Evolutionary conservation across 2,113 vertebrate genomes (phyloP), one percentile per base, ranked within the genome.

Genomic region (Eublepharis macularius): DNA sequence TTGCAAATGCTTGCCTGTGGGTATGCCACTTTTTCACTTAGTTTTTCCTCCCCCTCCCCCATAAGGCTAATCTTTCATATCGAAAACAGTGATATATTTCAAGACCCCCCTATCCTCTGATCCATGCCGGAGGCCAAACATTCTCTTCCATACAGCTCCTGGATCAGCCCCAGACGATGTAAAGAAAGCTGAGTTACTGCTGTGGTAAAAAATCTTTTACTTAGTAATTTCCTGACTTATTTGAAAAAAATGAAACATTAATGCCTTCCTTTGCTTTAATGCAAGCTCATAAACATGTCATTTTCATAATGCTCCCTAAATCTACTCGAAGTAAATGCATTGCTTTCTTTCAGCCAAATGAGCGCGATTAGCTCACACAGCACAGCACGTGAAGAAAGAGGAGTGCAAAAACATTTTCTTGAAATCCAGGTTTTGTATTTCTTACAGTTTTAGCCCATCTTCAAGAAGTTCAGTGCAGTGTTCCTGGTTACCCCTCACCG

Each of bases 291-390:
- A 81, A 81, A 81, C 84, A 86, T n/a, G 39, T 51, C 41, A 54
- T 81, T 86, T 80, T 75, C 70, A 54, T 85, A 85, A 85, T 81
- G 26, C n/a, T 74, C 60, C n/a, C 57, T 81, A 75, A 75, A 66
- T 86, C 78, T 75, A 43, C 47, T 39, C 45, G 54, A 66, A 75
- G 70, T 43, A 66, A 80, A 80, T 75, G 69, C 26, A 43, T 29
- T 74, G 26, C 70, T 66, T 80, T 80, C 54, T 16, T 81, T 75
- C 78, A 41, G 45, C 84, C 78, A 75, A 74, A 81, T 36, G n/a
- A 76, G 49, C 24, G 14, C 1, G 0, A 1, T 11, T 10, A 43
- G 19, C 16, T 65, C 26, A 34, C 29, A 80, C 39, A 65, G 69
- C 43, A 2, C 57, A 66, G 65, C 4, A 49, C 43, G 49, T 24